A percentile compares a stretch with the other conserved stretches of the same genome.
Evolutionary conservation across 2,797 vertebrate species (phyloP).

Genomic region (Galagoides demidoff): DNA sequence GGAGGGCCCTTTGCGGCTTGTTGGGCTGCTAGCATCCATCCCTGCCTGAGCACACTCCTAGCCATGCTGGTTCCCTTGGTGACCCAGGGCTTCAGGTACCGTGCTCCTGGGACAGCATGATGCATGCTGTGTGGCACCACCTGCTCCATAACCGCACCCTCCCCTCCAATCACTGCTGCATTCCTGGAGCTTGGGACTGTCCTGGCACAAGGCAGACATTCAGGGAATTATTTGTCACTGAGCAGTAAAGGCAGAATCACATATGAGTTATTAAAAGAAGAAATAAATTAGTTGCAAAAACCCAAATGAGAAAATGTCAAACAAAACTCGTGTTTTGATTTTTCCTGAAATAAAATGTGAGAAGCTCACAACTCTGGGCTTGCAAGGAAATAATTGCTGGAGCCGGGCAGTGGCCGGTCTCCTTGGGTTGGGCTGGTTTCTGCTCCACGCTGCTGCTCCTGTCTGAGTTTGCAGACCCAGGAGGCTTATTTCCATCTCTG

Average conservation of each 20-base stretch:
- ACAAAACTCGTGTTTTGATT: background rate
- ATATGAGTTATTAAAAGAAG: background rate
- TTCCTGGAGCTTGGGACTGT: background rate
- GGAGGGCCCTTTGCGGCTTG: background rate
- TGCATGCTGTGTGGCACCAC: background rate
- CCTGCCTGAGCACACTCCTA: background rate
- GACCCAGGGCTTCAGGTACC: background rate
- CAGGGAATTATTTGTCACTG: background rate
- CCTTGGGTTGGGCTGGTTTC: background rate
- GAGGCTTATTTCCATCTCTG: background rate
- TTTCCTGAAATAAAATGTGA: background rate
- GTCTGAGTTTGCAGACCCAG: background rate
- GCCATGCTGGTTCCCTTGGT: background rate
- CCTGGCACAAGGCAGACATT: background rate
- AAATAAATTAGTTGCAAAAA: background rate
- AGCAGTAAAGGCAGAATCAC: background rate
- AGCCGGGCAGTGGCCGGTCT: background rate
- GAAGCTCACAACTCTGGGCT: background rate
- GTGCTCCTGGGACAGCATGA: background rate
- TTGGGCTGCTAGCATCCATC: background rate
- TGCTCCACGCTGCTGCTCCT: background rate
- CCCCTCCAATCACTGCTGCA: background rate
- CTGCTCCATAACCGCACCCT: background rate
- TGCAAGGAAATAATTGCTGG: fast-evolving
- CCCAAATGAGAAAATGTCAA: background rate